Base-by-base conservation (phyloP, 2,797 vertebrate genomes). In the Syndactyla subalaris region DNA sequence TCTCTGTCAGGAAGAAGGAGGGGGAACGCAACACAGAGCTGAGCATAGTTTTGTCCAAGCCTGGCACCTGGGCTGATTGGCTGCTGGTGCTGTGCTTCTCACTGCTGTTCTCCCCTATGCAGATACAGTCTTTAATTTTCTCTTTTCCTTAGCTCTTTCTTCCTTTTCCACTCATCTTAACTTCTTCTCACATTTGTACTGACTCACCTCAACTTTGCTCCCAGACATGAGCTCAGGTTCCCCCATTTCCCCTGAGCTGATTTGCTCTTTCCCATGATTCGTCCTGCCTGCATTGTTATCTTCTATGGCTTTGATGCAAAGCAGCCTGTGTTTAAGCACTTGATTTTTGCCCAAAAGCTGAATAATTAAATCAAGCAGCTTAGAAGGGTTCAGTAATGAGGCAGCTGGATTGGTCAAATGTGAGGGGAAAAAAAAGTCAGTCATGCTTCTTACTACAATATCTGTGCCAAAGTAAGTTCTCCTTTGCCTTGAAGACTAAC, bases 81-180 rank as follows among this genome's bases (percentile, higher is more conserved):
- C 45, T 71, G 27, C 36, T 54, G 17, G 12, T 15, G 16, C 26
- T 39, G 4, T 34, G 18, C 55, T 41, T 74, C 59, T 65, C 65
- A 12, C 17, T 0, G 0, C 8, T 55, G 9, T 29, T 39, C 41
- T 61, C 12, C 9, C 6, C 34, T n/a, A 0, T 0, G 1, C 16
- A 88, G 58, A 39, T 30, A 22, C 9, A 27, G 26, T 19, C 54
- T 52, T 68, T 36, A 4, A 32, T 30, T 23, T 41, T 30, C 23
- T 45, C 12, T 29, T 89, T 65, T 49, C 70, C 43, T 88, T 45
- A 52, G 30, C 21, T 49, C 29, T 52, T 68, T 29, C 16, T 59
- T 45, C 54, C 26, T 57, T 67, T 72, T 39, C 48, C 3, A 9
- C 9, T 55, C 17, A 20, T 12, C 30, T 81, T 34, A 26, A 24